Base-by-base conservation (phyloP, 2,888 invertebrate genomes). In the Hydroisotoma schaefferi region DNA sequence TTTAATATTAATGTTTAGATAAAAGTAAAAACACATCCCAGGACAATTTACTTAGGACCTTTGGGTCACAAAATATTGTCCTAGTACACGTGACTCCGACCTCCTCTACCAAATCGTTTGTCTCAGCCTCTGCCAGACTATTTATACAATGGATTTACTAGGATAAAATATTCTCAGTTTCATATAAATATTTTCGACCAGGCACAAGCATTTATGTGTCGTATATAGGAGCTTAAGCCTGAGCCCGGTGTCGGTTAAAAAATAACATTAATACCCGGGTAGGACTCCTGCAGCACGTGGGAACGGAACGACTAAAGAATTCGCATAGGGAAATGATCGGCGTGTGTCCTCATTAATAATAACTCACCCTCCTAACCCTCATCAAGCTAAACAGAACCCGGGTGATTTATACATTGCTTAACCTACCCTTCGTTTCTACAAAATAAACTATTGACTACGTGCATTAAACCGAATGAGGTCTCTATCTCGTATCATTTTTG, bases 311-410 rank as follows among this genome's bases (percentile, higher is more conserved):
- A 22, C 33, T 15, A n/a, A 18, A 20, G 37, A 52, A 52, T 52
- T 52, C 51, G 51, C 51, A 52, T 15, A 52, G 51, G 51, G 51
- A 52, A 27, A 28, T n/a, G 33, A 20, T 37, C 51, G 51, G 29
- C 51, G 51, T 52, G 51, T 52, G 51, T 23, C 51, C 37, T 22
- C 37, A 52, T 52, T 52, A 49, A 43, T 43, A 43, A 49, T 27
- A 49, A 49, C 49, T 37, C 51, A 52, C 51, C 51, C 51, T 37
- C 26, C n/a, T 10, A 15, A 10, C 40, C 40, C 40, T 40, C 40
- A 15, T 20, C 33, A 15, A 18, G 15, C 40, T 10, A 20, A 40
- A 40, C n/a, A 15, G n/a, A 18, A 40, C 20, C 40, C 40, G n/a
- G n/a, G n/a, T n/a, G n/a, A 40, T 40, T 40, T 40, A 40, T 20